A percentile compares a stretch with the other conserved stretches of the same genome.
Conservation (phyloP, 2,113 vertebrate genomes). For the Menura novaehollandiae region DNA sequence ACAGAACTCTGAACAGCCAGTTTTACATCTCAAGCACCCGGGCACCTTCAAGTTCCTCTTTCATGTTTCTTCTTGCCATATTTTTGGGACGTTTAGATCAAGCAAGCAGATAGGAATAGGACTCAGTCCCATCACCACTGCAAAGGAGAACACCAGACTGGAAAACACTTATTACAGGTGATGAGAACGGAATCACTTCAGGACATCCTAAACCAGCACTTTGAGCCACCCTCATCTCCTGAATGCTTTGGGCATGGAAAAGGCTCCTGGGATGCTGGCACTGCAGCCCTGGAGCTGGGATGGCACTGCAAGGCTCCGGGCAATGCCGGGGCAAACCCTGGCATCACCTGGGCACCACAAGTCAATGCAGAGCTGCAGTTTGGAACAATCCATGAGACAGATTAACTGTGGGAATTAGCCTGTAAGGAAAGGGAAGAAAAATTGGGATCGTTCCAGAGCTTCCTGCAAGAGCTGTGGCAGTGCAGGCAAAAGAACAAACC, state of each 20-base stretch:
- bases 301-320: not conserved
- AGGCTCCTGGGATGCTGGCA: not conserved
- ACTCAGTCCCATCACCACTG: not conserved
- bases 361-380: accelerated
- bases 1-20: not conserved
- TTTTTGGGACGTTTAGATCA: not conserved
- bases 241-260: not conserved
- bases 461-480: not conserved
- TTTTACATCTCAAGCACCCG: not conserved
- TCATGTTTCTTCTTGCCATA: not conserved
- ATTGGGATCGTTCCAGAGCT: not conserved
- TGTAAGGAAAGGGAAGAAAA: not conserved
- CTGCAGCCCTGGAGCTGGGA: not conserved
- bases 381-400: not conserved
- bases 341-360: not conserved
- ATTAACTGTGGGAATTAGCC: not conserved
- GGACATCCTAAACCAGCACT: not conserved
- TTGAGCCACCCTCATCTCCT: not conserved
- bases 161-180: not conserved
- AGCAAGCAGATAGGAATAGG: not conserved
- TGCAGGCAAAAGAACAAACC: not conserved
- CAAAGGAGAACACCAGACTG: not conserved
- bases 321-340: not conserved
- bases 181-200: not conserved
- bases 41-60: conserved; percentile 18